A percentile compares a stretch with the other conserved stretches of the same genome.
Conservation (phyloP, 2,113 vertebrate species). For the Illadopsis cleaveri region DNA sequence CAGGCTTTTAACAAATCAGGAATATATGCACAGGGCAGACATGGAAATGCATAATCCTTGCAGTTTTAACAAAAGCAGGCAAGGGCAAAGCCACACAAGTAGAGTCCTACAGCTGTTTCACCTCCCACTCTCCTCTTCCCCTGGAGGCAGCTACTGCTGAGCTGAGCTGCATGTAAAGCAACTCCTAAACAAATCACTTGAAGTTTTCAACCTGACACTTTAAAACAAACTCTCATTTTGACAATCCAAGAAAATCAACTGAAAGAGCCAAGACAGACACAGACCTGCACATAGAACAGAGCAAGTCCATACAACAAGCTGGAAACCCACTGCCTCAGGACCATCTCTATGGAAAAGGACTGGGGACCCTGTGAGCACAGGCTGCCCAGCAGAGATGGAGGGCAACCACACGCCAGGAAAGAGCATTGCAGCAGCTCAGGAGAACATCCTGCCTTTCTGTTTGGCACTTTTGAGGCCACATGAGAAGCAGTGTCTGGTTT, state of each 20-base stretch:
- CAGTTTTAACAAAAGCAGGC: neutral
- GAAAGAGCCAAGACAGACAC: neutral
- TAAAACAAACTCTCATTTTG: neutral
- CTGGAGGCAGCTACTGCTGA: neutral
- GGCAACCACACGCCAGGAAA: neutral
- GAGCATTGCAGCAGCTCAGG: neutral
- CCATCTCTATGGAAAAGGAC: neutral
- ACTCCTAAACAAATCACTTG: neutral
- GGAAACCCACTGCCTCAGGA: neutral
- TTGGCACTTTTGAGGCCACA: neutral
- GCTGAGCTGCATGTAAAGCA: neutral
- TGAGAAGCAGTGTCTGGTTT: neutral
- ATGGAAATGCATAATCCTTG: neutral
- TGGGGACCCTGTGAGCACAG: neutral
- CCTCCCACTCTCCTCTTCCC: neutral
- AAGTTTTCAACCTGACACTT: neutral
- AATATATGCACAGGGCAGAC: neutral
- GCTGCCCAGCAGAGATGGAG: neutral
- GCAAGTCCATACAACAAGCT: neutral
- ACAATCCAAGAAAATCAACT: neutral
- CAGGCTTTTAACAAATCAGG: neutral
- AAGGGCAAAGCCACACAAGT: neutral
- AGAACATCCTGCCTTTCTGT: neutral
- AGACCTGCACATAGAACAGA: neutral
- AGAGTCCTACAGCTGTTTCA: neutral